Conservation (phyloP, 2,888 invertebrate species). For the Mayetiola destructor region DNA sequence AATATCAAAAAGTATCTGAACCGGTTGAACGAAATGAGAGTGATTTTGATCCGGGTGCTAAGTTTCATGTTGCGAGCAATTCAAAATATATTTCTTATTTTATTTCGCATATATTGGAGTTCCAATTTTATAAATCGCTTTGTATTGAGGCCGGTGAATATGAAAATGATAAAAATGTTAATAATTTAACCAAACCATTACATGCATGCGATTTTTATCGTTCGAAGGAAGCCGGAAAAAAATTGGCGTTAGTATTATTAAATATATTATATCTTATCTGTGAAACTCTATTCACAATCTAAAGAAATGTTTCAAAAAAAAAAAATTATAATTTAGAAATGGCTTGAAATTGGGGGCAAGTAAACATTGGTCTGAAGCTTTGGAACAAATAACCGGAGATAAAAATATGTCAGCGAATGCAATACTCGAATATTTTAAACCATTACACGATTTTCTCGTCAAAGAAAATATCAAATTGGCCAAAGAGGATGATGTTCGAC, state of each 20-base stretch:
- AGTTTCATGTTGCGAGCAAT: constrained; percentile 36
- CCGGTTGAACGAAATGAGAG: constrained; percentile 31
- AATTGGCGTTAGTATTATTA: constrained; percentile 23
- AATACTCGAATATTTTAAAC: constrained; percentile 43
- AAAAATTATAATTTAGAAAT: constrained; percentile 32
- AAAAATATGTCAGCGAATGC: constrained; percentile 40
- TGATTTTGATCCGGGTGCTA: constrained; percentile 37
- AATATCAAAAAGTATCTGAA: constrained; percentile 35
- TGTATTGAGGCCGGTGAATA: constrained; percentile 48
- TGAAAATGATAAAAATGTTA: constrained; percentile 26
- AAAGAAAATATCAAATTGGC: neutral
- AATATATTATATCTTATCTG: neutral
- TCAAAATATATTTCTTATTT: constrained; percentile 37
- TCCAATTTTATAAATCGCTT: constrained; percentile 54
- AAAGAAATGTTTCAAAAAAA: neutral
- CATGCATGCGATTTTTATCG: constrained; percentile 57
- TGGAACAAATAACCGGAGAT: constrained; percentile 38
- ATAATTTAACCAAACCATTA: constrained; percentile 39
- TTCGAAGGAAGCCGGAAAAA: constrained; percentile 49
- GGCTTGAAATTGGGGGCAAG: constrained; percentile 37
- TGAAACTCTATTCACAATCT: neutral
- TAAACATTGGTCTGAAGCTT: constrained; percentile 42
- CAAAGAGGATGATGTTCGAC: neutral
- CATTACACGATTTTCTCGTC: constrained; percentile 39
- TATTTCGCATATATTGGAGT: constrained; percentile 60